Conservation (phyloP, 2,113 vertebrate species). For the Gadus chalcogrammus region DNA sequence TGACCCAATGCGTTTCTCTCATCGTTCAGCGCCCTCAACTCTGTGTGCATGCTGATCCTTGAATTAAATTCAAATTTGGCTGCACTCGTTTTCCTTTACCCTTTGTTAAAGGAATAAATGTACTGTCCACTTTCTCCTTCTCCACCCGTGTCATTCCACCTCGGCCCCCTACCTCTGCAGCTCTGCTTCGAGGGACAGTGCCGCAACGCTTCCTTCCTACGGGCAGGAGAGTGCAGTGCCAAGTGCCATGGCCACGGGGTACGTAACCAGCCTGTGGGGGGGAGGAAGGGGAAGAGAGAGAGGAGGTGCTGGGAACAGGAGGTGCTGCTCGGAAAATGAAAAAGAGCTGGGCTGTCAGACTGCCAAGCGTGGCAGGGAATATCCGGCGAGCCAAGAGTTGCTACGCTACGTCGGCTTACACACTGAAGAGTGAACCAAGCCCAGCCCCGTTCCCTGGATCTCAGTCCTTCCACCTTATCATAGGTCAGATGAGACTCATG, state of each 20-base stretch:
- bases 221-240: conserved; percentile 78
- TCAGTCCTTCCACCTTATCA: not conserved
- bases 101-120: too few relatives aligned
- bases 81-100: too few relatives aligned
- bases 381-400: not conserved
- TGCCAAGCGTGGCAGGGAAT: not conserved
- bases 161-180: conserved; percentile 61
- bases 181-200: conserved; percentile 94
- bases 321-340: not conserved
- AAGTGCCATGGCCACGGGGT: conserved; percentile 90
- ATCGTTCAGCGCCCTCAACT: too few relatives aligned
- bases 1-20: too few relatives aligned
- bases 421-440: not conserved
- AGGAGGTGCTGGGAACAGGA: not conserved
- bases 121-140: too few relatives aligned
- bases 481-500: too few relatives aligned
- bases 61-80: too few relatives aligned
- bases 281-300: not conserved
- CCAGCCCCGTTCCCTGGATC: not conserved
- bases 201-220: conserved; percentile 87
- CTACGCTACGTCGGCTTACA: not conserved
- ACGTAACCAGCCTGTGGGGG: conserved; percentile 39
- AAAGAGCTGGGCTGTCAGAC: conserved; percentile 25
- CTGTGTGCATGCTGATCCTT: too few relatives aligned
- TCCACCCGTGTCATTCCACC: too few relatives aligned